Conservation (phyloP, 1,140 invertebrate genomes). For the Macrobrachium rosenbergii region DNA sequence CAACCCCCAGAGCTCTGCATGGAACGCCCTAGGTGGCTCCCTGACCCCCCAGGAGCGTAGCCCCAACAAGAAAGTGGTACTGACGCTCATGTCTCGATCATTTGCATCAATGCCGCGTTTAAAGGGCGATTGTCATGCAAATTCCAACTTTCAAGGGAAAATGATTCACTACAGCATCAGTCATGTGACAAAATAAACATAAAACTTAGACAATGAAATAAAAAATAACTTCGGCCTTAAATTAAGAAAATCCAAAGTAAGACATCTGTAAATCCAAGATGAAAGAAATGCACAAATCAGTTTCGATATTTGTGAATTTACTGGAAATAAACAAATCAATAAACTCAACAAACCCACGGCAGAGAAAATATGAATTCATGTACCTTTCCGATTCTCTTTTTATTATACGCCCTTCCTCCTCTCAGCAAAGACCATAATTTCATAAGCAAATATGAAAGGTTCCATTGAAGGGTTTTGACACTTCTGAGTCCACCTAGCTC, state of each 20-base stretch:
- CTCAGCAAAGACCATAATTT: constrained; percentile 26
- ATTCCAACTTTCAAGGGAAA: too few relatives aligned
- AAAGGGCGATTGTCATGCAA: too few relatives aligned
- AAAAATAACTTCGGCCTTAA: too few relatives aligned
- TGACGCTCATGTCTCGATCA: neutral
- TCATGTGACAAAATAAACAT: too few relatives aligned
- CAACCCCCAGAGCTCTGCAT: neutral
- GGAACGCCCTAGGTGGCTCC: constrained; percentile 25
- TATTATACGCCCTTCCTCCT: neutral
- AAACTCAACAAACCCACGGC: neutral
- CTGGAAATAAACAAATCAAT: neutral
- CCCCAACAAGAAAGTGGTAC: constrained; percentile 7
- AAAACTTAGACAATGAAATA: too few relatives aligned
- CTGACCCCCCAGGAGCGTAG: neutral
- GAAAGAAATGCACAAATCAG: neutral
- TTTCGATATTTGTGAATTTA: neutral
- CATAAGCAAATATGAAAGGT: constrained; percentile 37
- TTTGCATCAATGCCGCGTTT: neutral
- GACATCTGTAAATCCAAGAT: too few relatives aligned
- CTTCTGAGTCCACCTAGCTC: constrained; percentile 22
- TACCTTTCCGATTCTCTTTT: neutral
- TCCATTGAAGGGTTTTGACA: constrained; percentile 31
- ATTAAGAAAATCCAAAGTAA: too few relatives aligned
- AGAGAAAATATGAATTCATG: too few relatives aligned
- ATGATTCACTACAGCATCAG: too few relatives aligned